Evolutionary conservation across 2,888 invertebrate genomes (phyloP).

Genomic region (Ennomos quercinarius): DNA sequence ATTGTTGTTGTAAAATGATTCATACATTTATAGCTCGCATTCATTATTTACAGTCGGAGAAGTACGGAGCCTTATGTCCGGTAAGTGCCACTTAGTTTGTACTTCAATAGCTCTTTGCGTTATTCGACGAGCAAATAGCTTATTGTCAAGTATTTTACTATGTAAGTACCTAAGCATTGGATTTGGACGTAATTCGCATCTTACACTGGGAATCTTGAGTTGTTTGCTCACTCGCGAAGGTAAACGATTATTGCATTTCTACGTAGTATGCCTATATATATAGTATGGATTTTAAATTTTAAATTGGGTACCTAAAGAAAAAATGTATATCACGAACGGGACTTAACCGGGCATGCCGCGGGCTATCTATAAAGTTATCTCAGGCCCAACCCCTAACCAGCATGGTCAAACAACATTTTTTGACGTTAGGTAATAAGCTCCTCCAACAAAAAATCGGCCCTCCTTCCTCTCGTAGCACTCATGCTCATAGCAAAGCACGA

Average conservation of each 20-base stretch:
- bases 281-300: too few relatives aligned
- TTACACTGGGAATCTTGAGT: slow-evolving; percentile 5
- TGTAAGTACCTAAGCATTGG: slow-evolving; percentile 14
- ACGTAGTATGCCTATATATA: too few relatives aligned
- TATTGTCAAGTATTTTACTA: slow-evolving; percentile 41
- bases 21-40: slow-evolving; percentile 8
- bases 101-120: slow-evolving; percentile 24
- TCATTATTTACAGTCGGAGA: slow-evolving; percentile 60
- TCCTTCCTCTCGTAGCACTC: too few relatives aligned
- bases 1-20: slow-evolving; percentile 4
- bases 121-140: slow-evolving; percentile 40
- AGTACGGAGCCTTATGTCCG: slow-evolving; percentile 71
- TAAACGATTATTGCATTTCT: not conserved
- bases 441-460: too few relatives aligned
- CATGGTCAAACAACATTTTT: too few relatives aligned
- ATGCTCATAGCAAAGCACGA: too few relatives aligned
- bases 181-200: slow-evolving; percentile 23
- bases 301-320: too few relatives aligned
- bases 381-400: too few relatives aligned
- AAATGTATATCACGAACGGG: too few relatives aligned
- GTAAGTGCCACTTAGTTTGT: slow-evolving; percentile 55
- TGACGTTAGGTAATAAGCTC: too few relatives aligned
- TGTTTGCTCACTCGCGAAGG: not conserved
- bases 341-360: too few relatives aligned
- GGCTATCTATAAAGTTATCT: too few relatives aligned